A percentile compares a stretch with the other conserved stretches of the same genome.
These are phyloP conservation scores for Leptopterna dolabrata DNA, from an alignment of 2,888 invertebrate species.

Conservation along the genomic window DNA sequence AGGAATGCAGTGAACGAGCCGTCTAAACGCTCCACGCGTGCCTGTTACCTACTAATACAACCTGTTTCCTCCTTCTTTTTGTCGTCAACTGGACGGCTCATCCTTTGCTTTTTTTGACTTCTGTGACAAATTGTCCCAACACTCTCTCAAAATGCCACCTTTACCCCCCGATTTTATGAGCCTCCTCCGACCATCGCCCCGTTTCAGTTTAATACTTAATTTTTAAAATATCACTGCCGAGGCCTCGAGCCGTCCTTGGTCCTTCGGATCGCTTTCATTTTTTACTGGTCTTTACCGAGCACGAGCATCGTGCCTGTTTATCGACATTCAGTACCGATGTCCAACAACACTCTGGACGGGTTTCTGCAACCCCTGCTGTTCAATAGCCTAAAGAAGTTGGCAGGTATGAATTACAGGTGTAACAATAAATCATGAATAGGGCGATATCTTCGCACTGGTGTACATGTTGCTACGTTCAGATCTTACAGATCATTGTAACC, in stretches of 20 bases:
- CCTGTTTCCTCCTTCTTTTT: constrained; percentile 29
- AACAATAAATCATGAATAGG: too few species aligned
- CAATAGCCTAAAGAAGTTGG: too few species aligned
- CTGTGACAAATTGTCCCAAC: constrained; percentile 35
- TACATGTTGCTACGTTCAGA: too few species aligned
- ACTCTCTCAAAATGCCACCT: constrained; percentile 18
- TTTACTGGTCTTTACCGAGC: neutral
- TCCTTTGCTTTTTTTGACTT: constrained; percentile 9
- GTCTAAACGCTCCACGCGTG: constrained; percentile 25
- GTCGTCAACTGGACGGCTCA: neutral
- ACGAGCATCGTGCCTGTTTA: neutral
- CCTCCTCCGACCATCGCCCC: neutral
- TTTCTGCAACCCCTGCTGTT: too few species aligned
- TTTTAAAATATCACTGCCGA: neutral
- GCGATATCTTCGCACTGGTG: too few species aligned
- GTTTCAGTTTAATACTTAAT: neutral
- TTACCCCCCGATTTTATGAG: neutral
- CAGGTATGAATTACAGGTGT: too few species aligned
- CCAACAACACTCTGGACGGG: too few species aligned
- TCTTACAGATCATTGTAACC: too few species aligned
- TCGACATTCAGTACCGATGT: neutral
- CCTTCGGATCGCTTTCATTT: neutral
- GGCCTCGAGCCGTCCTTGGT: neutral
- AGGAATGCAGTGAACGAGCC: neutral
- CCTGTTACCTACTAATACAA: neutral